phyloP scores from a whole-genome alignment of 1,140 invertebrate species.

The Drosophila yakuba region DNA sequence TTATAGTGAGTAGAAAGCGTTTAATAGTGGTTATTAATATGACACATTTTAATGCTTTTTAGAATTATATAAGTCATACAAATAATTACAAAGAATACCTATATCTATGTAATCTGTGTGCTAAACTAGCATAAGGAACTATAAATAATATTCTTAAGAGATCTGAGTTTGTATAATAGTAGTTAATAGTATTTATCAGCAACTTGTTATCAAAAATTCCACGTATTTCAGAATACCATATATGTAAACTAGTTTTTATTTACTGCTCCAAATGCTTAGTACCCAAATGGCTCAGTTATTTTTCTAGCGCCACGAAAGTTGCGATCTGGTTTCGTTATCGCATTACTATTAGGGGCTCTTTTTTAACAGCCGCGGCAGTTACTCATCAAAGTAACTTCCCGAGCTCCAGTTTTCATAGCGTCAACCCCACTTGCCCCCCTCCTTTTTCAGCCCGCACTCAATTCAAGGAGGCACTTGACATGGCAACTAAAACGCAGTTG shows the following conservation, averaged over 20 bases:
- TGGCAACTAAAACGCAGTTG: slow-evolving; percentile 61
- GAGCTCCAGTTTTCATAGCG: slow-evolving; percentile 24
- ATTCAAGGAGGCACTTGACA: slow-evolving; percentile 60
- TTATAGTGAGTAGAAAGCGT: background rate
- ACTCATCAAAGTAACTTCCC: slow-evolving; percentile 55
- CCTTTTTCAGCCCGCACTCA: slow-evolving; percentile 10
- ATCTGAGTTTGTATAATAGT: too few relatives aligned
- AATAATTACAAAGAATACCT: too few relatives aligned
- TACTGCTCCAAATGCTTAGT: background rate
- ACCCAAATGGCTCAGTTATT: slow-evolving; percentile 2
- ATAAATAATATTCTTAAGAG: too few relatives aligned
- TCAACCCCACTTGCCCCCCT: slow-evolving; percentile 5
- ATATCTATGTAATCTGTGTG: too few relatives aligned
- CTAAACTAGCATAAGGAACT: too few relatives aligned
- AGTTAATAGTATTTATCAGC: too few relatives aligned
- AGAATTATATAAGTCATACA: too few relatives aligned
- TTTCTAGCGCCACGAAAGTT: background rate
- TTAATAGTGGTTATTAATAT: background rate
- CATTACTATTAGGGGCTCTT: slow-evolving; percentile 56
- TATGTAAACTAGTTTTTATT: slow-evolving; percentile 1
- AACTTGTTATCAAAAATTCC: background rate
- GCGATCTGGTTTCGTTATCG: slow-evolving; percentile 48
- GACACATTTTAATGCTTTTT: background rate
- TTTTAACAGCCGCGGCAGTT: slow-evolving; percentile 48
- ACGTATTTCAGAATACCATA: background rate